Percentiles rank a stretch among this genome's conserved stretches.
Conservation (phyloP, 1,140 invertebrate genomes). For the Drosophila asahinai region DNA sequence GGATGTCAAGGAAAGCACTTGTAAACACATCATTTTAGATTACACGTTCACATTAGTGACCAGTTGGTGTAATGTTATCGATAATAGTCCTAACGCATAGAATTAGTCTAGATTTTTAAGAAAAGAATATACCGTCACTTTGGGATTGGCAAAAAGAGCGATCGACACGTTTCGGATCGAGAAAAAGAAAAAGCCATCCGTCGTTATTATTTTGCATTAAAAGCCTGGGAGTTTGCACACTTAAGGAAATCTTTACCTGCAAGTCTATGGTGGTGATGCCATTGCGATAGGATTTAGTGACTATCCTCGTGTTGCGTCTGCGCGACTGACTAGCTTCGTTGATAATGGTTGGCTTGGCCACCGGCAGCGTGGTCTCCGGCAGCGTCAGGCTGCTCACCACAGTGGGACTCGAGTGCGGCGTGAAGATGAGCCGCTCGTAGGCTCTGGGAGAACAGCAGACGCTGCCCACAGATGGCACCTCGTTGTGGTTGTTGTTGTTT, state of each 20-base stretch:
- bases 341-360: conserved; percentile 19
- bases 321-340: conserved; percentile 65
- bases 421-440: conserved; percentile 63
- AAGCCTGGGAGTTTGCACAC: no score
- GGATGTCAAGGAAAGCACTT: neutral
- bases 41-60: no score
- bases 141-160: no score
- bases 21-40: no score
- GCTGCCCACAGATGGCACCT: conserved; percentile 9
- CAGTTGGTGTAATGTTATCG: no score
- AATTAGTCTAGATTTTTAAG: no score
- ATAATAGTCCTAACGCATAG: no score
- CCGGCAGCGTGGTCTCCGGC: conserved; percentile 60
- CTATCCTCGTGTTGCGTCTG: conserved; percentile 75
- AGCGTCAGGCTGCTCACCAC: conserved; percentile 37
- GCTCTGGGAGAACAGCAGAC: conserved; percentile 35
- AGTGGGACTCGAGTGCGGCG: conserved; percentile 50
- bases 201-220: no score
- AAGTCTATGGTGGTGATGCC: conserved; percentile 80
- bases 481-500: conserved; percentile 38
- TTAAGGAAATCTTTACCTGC: conserved; percentile 35
- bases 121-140: no score
- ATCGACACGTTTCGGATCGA: no score
- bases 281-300: conserved; percentile 80
- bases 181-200: no score